phyloP scores from a whole-genome alignment of 2,888 invertebrate genomes.

The Dorcus hopei region DNA sequence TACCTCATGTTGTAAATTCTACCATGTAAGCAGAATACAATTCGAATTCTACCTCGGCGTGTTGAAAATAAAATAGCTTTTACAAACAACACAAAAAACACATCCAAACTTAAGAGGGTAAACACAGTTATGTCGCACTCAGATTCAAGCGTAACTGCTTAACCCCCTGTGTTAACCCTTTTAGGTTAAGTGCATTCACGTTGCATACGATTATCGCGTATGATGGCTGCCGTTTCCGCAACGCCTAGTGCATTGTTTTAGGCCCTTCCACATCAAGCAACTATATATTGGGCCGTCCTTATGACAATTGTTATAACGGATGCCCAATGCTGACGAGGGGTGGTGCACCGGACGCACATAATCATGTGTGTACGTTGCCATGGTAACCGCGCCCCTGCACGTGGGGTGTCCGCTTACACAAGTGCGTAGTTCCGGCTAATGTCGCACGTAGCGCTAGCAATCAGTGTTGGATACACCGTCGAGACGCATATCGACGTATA shows the following conservation, averaged over 20 bases:
- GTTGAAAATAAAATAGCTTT: too few species aligned
- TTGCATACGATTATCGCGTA: conserved; percentile 22
- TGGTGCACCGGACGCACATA: conserved; percentile 39
- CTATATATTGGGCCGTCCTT: conserved; percentile 34
- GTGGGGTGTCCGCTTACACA: conserved; percentile 29
- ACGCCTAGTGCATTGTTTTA: conserved; percentile 41
- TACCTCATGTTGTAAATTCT: too few species aligned
- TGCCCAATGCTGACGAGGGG: conserved; percentile 40
- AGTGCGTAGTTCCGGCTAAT: conserved; percentile 26
- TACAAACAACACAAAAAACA: conserved; percentile 6
- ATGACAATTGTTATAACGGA: conserved; percentile 32
- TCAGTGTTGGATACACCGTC: conserved; percentile 17
- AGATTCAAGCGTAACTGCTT: conserved; percentile 26
- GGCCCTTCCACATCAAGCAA: conserved; percentile 30
- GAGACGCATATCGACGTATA: conserved; percentile 20
- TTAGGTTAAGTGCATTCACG: conserved; percentile 11
- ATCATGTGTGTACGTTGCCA: conserved; percentile 38
- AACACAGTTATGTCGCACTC: conserved; percentile 17
- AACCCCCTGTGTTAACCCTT: conserved; percentile 28
- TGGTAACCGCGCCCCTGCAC: conserved; percentile 38
- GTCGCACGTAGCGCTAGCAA: conserved; percentile 25
- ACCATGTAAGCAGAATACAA: too few species aligned
- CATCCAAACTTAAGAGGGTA: background rate
- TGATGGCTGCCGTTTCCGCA: conserved; percentile 34
- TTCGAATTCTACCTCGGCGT: too few species aligned